Percentiles rank a stretch among this genome's conserved stretches.
These are phyloP conservation scores for Steinernema khuongi DNA, from an alignment of 1,140 invertebrate species.

Conservation along the genomic window DNA sequence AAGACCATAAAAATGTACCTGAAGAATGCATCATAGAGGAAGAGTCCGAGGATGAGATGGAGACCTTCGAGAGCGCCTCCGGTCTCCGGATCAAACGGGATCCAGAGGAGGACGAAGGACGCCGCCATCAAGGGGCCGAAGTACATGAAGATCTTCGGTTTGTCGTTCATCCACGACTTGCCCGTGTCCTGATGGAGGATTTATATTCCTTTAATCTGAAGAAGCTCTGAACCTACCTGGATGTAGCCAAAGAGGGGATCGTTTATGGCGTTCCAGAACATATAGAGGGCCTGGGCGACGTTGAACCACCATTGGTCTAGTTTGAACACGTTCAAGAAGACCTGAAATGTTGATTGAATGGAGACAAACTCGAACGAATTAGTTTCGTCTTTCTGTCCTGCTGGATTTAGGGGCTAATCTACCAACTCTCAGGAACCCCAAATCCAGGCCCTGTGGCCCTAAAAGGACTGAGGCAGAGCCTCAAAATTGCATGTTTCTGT, in stretches of 20 bases:
- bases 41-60: constrained; percentile 60
- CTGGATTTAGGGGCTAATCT: too few species aligned
- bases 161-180: constrained; percentile 56
- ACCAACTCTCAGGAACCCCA: too few species aligned
- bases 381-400: too few species aligned
- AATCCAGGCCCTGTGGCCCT: too few species aligned
- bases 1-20: constrained; percentile 55
- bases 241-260: constrained; percentile 62
- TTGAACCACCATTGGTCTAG: constrained; percentile 62
- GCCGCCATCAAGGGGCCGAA: constrained; percentile 59
- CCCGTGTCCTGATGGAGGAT: constrained; percentile 33
- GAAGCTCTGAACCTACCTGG: constrained; percentile 45
- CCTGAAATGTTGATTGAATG: constrained; percentile 35
- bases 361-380: too few species aligned
- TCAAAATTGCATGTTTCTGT: background rate
- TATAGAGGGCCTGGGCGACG: constrained; percentile 59
- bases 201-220: background rate
- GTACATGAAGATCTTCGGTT: constrained; percentile 59
- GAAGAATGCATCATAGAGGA: constrained; percentile 62
- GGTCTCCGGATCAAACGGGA: constrained; percentile 56
- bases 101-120: constrained; percentile 61
- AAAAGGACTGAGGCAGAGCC: too few species aligned
- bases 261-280: constrained; percentile 63
- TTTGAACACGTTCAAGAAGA: constrained; percentile 61
- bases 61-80: constrained; percentile 53